Conservation (phyloP, 2,888 invertebrate species). For the Seira ritae region DNA sequence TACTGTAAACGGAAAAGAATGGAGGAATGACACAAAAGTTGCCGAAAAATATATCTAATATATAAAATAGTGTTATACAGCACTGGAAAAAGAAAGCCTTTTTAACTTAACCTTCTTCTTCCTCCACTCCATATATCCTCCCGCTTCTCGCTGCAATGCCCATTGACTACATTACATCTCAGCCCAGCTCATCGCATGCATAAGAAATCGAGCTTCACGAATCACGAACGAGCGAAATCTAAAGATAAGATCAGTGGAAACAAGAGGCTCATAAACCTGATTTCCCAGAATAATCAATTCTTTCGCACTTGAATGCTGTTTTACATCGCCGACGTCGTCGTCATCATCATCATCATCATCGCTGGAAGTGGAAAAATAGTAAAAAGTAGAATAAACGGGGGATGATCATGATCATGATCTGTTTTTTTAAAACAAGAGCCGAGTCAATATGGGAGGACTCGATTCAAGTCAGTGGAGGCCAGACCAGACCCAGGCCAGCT, state of each 20-base stretch:
- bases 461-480: no score
- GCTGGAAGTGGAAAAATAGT: no score
- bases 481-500: no score
- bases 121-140: no score
- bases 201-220: constrained; percentile 3
- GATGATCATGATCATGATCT: neutral
- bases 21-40: neutral
- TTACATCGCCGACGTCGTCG: neutral
- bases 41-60: no score
- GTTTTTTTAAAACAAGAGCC: no score
- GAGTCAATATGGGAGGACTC: no score
- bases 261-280: constrained; percentile 11
- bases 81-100: neutral
- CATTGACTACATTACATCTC: no score
- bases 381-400: no score
- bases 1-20: constrained; percentile 3
- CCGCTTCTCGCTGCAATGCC: neutral
- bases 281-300: constrained; percentile 8
- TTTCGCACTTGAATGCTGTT: neutral
- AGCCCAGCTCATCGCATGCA: neutral
- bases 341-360: no score
- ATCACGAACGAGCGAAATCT: no score
- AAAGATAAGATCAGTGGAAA: constrained; percentile 3
- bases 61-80: neutral
- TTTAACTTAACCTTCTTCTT: neutral